These are phyloP conservation scores for Metellina segmentata DNA, from an alignment of 2,888 invertebrate species.

Conservation along the genomic window DNA sequence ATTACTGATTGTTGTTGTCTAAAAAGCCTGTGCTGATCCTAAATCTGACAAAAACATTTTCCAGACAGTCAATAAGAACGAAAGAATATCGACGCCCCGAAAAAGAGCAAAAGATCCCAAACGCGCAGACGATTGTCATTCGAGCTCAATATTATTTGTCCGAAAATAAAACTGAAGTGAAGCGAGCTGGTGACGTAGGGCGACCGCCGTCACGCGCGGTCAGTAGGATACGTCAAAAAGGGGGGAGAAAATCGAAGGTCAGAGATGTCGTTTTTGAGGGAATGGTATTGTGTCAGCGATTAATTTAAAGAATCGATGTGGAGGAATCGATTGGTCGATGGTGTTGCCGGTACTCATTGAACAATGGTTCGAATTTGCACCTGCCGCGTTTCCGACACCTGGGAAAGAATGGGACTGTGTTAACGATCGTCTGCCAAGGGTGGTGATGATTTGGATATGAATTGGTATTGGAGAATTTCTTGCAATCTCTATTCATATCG, in stretches of 20 bases:
- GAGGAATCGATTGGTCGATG: slow-evolving; percentile 52
- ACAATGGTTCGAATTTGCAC: slow-evolving; percentile 18
- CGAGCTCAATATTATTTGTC: slow-evolving; percentile 15
- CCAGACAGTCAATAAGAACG: too few species aligned
- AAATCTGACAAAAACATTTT: too few species aligned
- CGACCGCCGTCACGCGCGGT: slow-evolving; percentile 32
- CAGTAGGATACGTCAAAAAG: slow-evolving; percentile 39
- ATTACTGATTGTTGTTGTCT: too few species aligned
- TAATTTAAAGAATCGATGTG: slow-evolving; percentile 68
- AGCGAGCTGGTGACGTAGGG: slow-evolving; percentile 17
- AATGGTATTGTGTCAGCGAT: slow-evolving; percentile 61
- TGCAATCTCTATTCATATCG: too few species aligned
- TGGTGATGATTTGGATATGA: background rate
- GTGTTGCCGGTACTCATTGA: slow-evolving; percentile 4
- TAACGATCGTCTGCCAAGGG: background rate
- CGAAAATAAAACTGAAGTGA: background rate
- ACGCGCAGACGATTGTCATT: slow-evolving; percentile 5
- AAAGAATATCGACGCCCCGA: background rate
- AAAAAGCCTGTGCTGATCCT: too few species aligned
- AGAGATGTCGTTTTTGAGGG: slow-evolving; percentile 37
- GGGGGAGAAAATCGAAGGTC: slow-evolving; percentile 62
- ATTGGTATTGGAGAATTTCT: too few species aligned
- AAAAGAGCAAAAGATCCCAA: background rate
- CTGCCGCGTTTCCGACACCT: slow-evolving; percentile 6
- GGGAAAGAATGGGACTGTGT: background rate